Percentiles rank a stretch among this genome's conserved stretches.
These are phyloP conservation scores for Glyphotaelius pellucidus DNA, from an alignment of 2,888 invertebrate genomes.

Conservation along the genomic window DNA sequence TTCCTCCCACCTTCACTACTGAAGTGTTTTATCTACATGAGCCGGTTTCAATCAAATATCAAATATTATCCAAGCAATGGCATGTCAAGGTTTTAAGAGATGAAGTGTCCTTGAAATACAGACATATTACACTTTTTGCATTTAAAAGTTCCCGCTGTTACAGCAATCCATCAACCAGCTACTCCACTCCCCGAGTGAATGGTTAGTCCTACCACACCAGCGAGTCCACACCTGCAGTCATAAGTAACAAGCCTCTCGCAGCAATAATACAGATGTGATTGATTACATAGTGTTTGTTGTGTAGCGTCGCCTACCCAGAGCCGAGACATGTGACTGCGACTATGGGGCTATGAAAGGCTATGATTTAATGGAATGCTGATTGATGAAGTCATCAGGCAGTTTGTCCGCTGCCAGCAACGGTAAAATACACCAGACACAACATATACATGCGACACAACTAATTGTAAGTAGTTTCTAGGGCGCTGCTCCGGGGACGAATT, in stretches of 20 bases:
- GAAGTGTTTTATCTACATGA: no score
- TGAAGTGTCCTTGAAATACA: neutral
- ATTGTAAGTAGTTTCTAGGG: neutral
- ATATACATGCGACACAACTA: neutral
- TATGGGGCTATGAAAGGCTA: neutral
- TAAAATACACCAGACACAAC: neutral
- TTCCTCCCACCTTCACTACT: no score
- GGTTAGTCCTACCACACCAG: neutral
- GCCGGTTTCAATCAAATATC: neutral
- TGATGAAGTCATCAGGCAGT: neutral
- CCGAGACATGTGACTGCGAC: neutral
- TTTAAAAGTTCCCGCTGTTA: neutral
- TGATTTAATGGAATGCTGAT: neutral
- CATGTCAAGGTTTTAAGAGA: neutral
- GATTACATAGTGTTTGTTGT: neutral
- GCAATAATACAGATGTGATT: neutral
- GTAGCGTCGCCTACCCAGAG: neutral
- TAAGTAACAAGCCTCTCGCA: neutral
- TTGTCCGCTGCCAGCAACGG: neutral
- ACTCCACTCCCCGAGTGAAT: no score
- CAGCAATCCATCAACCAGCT: neutral
- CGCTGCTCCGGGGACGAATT: neutral
- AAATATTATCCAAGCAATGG: neutral
- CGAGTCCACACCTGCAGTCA: neutral
- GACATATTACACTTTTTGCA: neutral